Base-by-base conservation (phyloP, 2,113 vertebrate genomes). In the Upupa epops region DNA sequence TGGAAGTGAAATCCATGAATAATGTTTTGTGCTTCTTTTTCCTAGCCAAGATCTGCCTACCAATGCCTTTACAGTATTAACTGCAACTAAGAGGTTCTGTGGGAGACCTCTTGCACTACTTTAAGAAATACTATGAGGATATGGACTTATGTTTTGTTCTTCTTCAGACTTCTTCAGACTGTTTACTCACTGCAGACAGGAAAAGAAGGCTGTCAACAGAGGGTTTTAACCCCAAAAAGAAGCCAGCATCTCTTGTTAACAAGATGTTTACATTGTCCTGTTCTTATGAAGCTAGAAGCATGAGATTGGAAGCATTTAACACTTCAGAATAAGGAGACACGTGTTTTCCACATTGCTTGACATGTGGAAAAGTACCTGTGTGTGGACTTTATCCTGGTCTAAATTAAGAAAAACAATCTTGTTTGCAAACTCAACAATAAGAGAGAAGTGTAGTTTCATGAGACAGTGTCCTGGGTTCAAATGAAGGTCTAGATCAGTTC, bases 91-190 rank as follows among this genome's bases (percentile, higher is more conserved):
- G 86, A 84, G 42, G 36, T 92, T 95, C 80, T 92, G 65, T 49
- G 42, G 72, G 90, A 87, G 78, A 71, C 31, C 46, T 92, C 79
- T 86, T 58, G 19, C 6, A n/a, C 52, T 88, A 6, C 58, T 66
- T 91, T 96, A 93, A 94, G 87, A 88, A 72, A 52, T 55, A 59
- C 72, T 80, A 60, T 64, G 69, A 92, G 63, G 77, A 71, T 86
- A 37, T 37, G 49, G 73, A 60, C 21, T 79, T 54, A 49, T 65
- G 31, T 83, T 95, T 92, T 42, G 48, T 40, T 56, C 20, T 6
- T 81, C 73, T 60, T 73, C 25, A 91, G 61, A 83, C 20, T 6
- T 81, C 73, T 60, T 73, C 25, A 91, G 61, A 83, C 36, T 59
- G 37, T 82, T 58, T 86, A 8, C 20, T 61, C 75, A 31, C n/a